Evolutionary conservation across 2,888 invertebrate genomes (phyloP).

Genomic region (Timema podura): DNA sequence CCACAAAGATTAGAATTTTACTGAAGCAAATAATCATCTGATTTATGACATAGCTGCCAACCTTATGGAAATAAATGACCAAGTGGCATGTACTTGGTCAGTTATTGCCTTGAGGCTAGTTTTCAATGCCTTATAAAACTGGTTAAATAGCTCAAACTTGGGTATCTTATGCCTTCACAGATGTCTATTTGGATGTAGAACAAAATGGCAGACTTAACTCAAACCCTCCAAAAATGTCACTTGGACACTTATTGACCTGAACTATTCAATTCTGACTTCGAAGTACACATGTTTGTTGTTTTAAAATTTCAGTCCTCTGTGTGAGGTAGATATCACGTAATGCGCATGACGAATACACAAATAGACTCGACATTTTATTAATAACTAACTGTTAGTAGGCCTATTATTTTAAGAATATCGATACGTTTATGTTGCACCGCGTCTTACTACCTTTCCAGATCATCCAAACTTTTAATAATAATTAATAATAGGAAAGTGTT

Average conservation of each 20-base stretch:
- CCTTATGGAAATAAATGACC: neutral
- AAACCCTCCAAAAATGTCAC: neutral
- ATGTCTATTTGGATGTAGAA: conserved; percentile 2
- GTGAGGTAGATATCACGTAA: no score
- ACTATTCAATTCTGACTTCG: neutral
- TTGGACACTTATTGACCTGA: neutral
- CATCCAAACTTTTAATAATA: no score
- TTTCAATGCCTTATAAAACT: neutral
- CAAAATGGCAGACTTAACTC: neutral
- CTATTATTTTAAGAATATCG: no score
- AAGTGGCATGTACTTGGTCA: neutral
- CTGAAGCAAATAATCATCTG: neutral
- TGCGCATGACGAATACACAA: no score
- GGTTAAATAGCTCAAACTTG: neutral
- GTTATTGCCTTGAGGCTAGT: conserved; percentile 4
- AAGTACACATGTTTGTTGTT: no score
- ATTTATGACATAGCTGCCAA: neutral
- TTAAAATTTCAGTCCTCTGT: no score
- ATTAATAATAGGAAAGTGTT: no score
- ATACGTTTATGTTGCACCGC: no score
- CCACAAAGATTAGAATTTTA: neutral
- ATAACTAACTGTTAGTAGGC: no score
- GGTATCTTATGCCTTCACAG: conserved; percentile 9
- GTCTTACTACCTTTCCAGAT: no score
- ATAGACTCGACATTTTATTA: no score